phyloP scores from a whole-genome alignment of 2,797 vertebrate genomes.

The Cossypha caffra region DNA sequence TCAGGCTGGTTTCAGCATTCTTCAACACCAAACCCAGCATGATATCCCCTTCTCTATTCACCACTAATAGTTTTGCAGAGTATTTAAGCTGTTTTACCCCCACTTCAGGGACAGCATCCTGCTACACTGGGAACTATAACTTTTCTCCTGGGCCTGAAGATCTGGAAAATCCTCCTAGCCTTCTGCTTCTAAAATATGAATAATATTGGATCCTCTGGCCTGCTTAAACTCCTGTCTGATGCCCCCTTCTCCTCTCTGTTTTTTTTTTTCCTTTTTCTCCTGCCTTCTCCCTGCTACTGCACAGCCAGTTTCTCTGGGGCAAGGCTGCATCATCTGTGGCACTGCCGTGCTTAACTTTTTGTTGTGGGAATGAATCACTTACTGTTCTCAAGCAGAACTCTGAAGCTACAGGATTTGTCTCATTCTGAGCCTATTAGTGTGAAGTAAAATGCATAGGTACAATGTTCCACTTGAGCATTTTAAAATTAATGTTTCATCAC shows the following conservation, averaged over 20 bases:
- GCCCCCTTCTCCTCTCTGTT: not conserved
- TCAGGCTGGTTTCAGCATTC: not conserved
- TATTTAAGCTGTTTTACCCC: not conserved
- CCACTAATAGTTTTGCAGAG: not conserved
- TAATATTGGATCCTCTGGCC: not conserved
- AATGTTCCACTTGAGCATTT: not conserved
- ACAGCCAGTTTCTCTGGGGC: not conserved
- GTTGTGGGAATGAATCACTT: not conserved
- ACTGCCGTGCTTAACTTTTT: not conserved
- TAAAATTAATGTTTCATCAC: slow-evolving; percentile 6
- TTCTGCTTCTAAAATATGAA: not conserved
- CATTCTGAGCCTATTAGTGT: not conserved
- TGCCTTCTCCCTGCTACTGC: not conserved
- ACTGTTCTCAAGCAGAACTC: not conserved
- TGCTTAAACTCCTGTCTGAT: not conserved
- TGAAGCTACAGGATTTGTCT: not conserved
- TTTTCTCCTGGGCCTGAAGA: not conserved
- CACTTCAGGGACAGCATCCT: not conserved
- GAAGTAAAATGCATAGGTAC: not conserved
- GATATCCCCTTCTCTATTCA: not conserved
- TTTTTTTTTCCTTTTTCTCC: not conserved
- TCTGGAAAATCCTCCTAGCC: not conserved
- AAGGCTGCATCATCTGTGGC: not conserved
- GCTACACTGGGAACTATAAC: not conserved
- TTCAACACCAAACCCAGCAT: not conserved